Base-by-base conservation (phyloP, 2,888 invertebrate genomes). In the Tachystola acroxantha region DNA sequence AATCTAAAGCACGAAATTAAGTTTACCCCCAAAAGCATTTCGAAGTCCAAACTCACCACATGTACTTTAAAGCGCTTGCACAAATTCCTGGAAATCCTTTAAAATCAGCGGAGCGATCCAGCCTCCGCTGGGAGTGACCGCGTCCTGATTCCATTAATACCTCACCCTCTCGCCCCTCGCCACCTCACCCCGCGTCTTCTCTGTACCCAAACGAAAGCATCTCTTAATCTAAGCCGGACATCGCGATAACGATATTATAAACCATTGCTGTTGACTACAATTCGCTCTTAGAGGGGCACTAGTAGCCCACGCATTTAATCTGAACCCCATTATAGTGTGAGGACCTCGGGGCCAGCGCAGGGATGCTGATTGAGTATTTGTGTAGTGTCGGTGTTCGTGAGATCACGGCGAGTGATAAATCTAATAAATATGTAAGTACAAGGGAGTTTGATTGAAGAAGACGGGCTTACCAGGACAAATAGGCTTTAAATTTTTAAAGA, bases 221-320 rank as follows among this genome's bases (percentile, higher is more conserved):
- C 70, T 77, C 67, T 67, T 75, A 70, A 77, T 78, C 76, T 77
- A 57, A 65, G 67, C 73, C 64, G 75, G 77, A 75, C 78, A 72
- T 70, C 66, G 61, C 57, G 69, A 69, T 81, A 78, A 78, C 68
- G 61, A 69, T 70, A 75, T 79, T 79, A 80, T 78, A 78, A 73
- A 76, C 77, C 75, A 70, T 73, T 59, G 65, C 64, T 63, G 57
- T 52, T 57, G 69, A 77, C 79, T 77, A 76, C 76, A 71, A 74
- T 79, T 77, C 72, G 73, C 79, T 81, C 79, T 78, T 77, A 79
- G 79, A 76, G 69, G 70, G 71, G 59, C 74, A 72, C 73, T 70
- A 73, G 56, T 58, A 69, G 72, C 71, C 60, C 66, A 67, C 71
- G 68, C 69, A 72, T 76, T 78, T 76, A 78, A 78, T 78, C 74